Evolutionary conservation across 2,797 vertebrate genomes (phyloP), one percentile per base, ranked within the genome.

Genomic region (Adelosebastes latens): DNA sequence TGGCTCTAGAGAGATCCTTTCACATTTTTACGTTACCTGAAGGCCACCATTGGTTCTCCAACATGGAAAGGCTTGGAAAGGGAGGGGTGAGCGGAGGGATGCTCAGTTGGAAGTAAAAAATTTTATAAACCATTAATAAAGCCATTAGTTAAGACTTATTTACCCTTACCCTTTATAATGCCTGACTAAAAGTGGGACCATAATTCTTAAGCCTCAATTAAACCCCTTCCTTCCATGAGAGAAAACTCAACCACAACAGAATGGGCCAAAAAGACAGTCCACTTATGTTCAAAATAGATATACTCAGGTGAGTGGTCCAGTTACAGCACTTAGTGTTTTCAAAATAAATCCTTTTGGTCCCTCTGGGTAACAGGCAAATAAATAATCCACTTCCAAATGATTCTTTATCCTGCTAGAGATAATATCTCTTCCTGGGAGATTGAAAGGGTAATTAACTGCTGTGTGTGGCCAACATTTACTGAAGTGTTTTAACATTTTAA

Each of bases 371-470:
- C 60, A 81, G 36, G 66, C 20, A 84, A 82, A 90, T 77, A 86
- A 91, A 90, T 84, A 85, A 83, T 83, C 65, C 73, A 67, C 55
- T 80, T 62, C 49, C 60, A 69, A 80, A 77, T 82, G 27, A 77
- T 77, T 77, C 75, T 22, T 87, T 76, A 68, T 80, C 56, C 84
- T 79, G 68, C 60, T 46, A 53, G 34, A 80, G 78, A 78, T 83
- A 66, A 75, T 80, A 77, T 79, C 34, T 80, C 67, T 84, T 79
- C 75, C 77, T 65, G 55, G 8, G 61, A 85, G 81, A 89, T 53
- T 64, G 66, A 89, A 78, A 79, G 64, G 70, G 69, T 87, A 89
- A 91, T 92, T 88, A 88, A 70, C 64, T 78, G 67, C 59, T 73
- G 32, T 72, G 59, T 79, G 86, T 85, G 79, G 87, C 74, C 65